Evolutionary conservation across 2,797 vertebrate genomes (phyloP).

Genomic region (Vultur gryphus): DNA sequence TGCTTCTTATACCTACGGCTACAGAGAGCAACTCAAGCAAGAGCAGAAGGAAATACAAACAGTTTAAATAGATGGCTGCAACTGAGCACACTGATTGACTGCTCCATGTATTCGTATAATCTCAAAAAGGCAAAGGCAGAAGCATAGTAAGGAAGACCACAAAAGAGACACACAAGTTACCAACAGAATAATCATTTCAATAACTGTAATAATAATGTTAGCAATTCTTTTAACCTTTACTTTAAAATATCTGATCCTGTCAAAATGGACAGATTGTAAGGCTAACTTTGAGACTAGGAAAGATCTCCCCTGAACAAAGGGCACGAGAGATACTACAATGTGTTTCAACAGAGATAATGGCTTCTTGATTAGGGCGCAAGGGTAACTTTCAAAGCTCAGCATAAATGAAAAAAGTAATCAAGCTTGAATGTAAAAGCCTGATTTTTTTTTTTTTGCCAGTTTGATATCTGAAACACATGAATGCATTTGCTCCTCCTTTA

Average conservation of each 20-base stretch:
- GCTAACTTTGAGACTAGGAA: background rate
- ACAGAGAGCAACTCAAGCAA: background rate
- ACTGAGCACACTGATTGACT: accelerated
- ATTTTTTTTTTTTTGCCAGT: accelerated
- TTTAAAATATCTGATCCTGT: background rate
- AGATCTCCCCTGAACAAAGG: background rate
- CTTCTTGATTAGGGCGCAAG: background rate
- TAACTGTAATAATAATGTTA: background rate
- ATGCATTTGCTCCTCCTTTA: background rate
- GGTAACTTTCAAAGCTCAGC: background rate
- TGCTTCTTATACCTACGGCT: background rate
- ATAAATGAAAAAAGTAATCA: background rate
- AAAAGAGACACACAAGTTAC: background rate
- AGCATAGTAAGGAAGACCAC: background rate
- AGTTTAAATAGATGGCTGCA: background rate
- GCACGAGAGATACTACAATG: background rate
- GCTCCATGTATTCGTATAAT: accelerated
- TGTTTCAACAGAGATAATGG: constrained; percentile 16
- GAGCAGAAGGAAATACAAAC: background rate
- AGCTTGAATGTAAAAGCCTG: background rate
- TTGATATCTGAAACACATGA: background rate
- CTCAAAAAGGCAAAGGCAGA: background rate
- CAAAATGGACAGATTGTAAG: background rate
- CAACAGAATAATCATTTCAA: background rate
- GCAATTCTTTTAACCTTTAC: background rate